Percentiles rank a stretch among this genome's conserved stretches.
phyloP scores from a whole-genome alignment of 2,113 vertebrate genomes.

The Labeo catla region DNA sequence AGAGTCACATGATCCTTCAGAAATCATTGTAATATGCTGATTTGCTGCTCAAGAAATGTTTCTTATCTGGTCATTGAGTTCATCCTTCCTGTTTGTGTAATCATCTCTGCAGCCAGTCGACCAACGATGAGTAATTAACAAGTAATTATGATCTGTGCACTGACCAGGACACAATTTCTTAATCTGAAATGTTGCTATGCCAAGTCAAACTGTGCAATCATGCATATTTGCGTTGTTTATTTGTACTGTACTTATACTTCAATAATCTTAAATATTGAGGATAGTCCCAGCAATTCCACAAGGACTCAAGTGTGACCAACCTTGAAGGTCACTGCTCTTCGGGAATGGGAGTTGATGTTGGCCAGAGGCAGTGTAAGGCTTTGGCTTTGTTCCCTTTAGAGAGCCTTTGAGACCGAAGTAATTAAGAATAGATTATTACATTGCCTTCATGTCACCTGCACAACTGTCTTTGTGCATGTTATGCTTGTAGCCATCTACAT shows the following conservation, averaged over 20 bases:
- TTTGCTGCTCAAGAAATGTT: no score
- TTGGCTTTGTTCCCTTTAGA: conserved; percentile 3
- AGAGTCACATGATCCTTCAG: neutral
- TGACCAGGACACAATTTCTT: neutral
- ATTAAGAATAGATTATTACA: conserved; percentile 46
- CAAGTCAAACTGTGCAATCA: neutral
- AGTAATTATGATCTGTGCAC: neutral
- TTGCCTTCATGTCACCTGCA: conserved; percentile 32
- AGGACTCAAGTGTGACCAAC: conserved; percentile 5
- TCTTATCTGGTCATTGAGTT: neutral
- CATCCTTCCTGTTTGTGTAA: conserved; percentile 6
- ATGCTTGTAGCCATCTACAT: neutral
- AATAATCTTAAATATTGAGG: conserved; percentile 2
- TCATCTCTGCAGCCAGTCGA: neutral
- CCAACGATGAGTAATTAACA: neutral
- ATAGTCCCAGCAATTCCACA: neutral
- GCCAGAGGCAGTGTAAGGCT: conserved; percentile 13
- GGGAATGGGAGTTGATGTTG: neutral
- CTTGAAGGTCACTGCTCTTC: conserved; percentile 8
- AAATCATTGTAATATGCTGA: neutral
- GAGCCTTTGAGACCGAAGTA: conserved; percentile 32
- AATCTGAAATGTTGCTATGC: neutral
- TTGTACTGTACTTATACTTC: neutral
- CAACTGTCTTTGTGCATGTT: conserved; percentile 18
- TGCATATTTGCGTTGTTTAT: neutral